Evolutionary conservation across 2,113 vertebrate species (phyloP).

Genomic region (Calcarius ornatus): DNA sequence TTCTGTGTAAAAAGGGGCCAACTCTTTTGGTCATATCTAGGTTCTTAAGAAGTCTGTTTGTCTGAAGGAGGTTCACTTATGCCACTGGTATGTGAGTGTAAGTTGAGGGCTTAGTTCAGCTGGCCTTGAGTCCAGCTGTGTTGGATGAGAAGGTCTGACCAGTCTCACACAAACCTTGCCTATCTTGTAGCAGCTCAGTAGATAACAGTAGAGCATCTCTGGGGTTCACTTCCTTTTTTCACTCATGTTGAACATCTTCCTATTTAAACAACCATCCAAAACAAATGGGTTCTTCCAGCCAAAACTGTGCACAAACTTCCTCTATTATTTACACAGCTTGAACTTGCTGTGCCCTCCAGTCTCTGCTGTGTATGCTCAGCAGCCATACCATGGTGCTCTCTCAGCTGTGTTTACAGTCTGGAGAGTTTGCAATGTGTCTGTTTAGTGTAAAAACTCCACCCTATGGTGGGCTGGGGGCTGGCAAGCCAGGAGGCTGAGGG

Average conservation of each 20-base stretch:
- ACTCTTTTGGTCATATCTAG: background rate
- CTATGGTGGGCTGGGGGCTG: background rate
- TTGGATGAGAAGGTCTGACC: background rate
- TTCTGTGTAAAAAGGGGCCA: background rate
- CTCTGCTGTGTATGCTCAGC: constrained; percentile 41
- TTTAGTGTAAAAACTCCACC: constrained; percentile 57
- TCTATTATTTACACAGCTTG: constrained; percentile 56
- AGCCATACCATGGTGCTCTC: constrained; percentile 6
- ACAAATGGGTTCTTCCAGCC: constrained; percentile 41
- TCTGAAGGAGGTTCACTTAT: background rate
- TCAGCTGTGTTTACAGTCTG: constrained; percentile 75
- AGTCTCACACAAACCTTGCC: background rate
- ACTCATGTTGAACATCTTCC: constrained; percentile 24
- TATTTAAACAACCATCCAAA: constrained; percentile 41
- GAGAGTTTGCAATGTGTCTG: constrained; percentile 48
- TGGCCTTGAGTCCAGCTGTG: background rate
- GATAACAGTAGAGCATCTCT: constrained; percentile 3
- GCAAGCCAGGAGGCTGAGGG: background rate
- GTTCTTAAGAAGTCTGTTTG: background rate
- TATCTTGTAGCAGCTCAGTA: background rate
- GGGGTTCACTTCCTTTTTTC: constrained; percentile 30
- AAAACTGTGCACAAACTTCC: constrained; percentile 48
- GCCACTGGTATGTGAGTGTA: background rate
- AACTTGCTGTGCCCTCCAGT: constrained; percentile 33
- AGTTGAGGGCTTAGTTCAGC: background rate